Conservation (phyloP, 2,797 vertebrate species). For the Rhynchonycteris naso region DNA sequence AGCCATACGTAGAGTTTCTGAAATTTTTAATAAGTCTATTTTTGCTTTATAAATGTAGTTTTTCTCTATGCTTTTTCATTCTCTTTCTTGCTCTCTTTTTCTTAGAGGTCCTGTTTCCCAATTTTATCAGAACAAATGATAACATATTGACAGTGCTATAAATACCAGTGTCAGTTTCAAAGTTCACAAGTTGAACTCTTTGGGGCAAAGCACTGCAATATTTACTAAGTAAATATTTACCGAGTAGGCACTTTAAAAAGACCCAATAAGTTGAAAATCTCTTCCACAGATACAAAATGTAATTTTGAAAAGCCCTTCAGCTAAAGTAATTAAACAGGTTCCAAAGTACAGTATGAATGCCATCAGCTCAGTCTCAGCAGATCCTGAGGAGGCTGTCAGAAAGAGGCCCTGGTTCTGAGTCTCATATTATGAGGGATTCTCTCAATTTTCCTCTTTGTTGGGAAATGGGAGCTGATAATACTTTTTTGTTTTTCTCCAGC, state of each 20-base stretch:
- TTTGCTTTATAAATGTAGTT: constrained; percentile 51
- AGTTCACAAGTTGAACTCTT: neutral
- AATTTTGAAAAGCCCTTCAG: neutral
- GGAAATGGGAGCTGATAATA: neutral
- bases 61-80: constrained; percentile 11
- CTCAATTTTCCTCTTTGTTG: neutral
- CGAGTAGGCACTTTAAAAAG: neutral
- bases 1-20: constrained; percentile 56
- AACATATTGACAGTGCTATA: neutral
- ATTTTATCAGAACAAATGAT: constrained; percentile 40
- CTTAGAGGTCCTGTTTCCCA: constrained; percentile 9
- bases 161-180: neutral
- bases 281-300: neutral
- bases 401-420: neutral
- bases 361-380: neutral
- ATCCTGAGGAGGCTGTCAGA: neutral
- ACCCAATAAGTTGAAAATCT: neutral
- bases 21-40: constrained; percentile 61
- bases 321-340: constrained; percentile 18
- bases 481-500: neutral
- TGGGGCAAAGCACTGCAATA: neutral
- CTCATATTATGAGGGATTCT: neutral
- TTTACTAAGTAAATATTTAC: neutral
- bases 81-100: constrained; percentile 10
- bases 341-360: neutral